Conservation (phyloP, 2,797 vertebrate species). For the Orientallactaga sibirica region DNA sequence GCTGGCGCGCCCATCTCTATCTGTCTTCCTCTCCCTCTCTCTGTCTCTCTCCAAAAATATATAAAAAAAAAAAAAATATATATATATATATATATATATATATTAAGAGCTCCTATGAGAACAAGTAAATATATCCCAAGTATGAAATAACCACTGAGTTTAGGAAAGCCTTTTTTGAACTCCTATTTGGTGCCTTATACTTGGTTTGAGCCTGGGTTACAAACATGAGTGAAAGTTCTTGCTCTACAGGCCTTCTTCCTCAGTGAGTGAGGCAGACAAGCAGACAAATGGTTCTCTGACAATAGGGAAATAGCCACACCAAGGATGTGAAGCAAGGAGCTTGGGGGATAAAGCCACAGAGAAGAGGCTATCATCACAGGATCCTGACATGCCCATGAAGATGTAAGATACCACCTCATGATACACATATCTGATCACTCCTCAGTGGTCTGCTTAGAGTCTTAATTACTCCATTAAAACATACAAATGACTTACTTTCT, state of each 20-base stretch:
- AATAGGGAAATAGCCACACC: not conserved
- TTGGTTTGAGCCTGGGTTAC: not conserved
- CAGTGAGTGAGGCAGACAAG: not conserved
- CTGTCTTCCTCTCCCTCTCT: too few relatives aligned
- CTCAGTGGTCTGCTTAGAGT: not conserved
- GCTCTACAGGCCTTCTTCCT: not conserved
- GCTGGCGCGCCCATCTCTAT: too few relatives aligned
- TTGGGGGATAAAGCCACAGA: not conserved
- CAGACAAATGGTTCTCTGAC: not conserved
- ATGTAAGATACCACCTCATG: not conserved
- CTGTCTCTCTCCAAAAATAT: too few relatives aligned
- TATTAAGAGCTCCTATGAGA: not conserved
- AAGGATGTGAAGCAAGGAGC: not conserved
- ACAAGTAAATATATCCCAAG: not conserved
- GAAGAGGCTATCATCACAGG: not conserved
- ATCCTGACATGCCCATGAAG: accelerated
- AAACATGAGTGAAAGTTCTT: not conserved
- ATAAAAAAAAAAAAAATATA: not conserved
- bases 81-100: too few relatives aligned
- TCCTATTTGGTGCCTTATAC: not conserved
- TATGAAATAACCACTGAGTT: slow-evolving; percentile 1
- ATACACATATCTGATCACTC: not conserved
- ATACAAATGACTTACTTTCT: not conserved
- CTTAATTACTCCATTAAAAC: not conserved
- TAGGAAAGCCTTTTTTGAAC: not conserved